phyloP scores from a whole-genome alignment of 2,888 invertebrate genomes.

The Drosophila affinis region DNA sequence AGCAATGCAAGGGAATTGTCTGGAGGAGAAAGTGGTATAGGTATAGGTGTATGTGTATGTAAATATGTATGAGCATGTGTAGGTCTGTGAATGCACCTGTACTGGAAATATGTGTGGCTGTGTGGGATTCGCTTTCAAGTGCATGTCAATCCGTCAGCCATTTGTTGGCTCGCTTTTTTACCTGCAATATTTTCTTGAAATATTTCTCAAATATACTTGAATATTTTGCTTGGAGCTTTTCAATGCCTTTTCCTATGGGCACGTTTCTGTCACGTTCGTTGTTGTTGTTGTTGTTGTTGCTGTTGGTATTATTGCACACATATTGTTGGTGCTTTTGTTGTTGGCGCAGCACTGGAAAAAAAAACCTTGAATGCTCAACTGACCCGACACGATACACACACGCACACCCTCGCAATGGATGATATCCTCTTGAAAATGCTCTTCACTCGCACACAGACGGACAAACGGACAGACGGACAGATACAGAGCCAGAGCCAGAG shows the following conservation, averaged over 20 bases:
- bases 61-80: not conserved
- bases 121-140: conserved; percentile 65
- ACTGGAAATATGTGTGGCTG: conserved; percentile 21
- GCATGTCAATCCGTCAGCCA: conserved; percentile 63
- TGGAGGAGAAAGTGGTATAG: not conserved
- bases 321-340: conserved; percentile 33
- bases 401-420: conserved; percentile 4
- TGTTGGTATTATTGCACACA: conserved; percentile 46
- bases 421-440: conserved; percentile 1
- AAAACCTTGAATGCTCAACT: conserved; percentile 79
- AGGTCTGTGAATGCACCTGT: conserved; percentile 13
- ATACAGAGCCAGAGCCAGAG: conserved; percentile 51
- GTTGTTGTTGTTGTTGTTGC: conserved; percentile 46
- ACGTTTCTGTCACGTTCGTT: conserved; percentile 44
- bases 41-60: not conserved
- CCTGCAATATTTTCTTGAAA: conserved; percentile 55
- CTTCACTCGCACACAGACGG: conserved; percentile 42
- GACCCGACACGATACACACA: conserved; percentile 77
- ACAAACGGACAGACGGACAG: conserved; percentile 40
- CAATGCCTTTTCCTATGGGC: conserved; percentile 44
- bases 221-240: conserved; percentile 32
- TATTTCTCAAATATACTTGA: conserved; percentile 22
- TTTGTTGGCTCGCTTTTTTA: conserved; percentile 48
- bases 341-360: conserved; percentile 40
- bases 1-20: conserved; percentile 16